Evolutionary conservation across 1,140 invertebrate species (phyloP), one percentile per base, ranked within the genome.

Genomic region (Fopius arisanus): DNA sequence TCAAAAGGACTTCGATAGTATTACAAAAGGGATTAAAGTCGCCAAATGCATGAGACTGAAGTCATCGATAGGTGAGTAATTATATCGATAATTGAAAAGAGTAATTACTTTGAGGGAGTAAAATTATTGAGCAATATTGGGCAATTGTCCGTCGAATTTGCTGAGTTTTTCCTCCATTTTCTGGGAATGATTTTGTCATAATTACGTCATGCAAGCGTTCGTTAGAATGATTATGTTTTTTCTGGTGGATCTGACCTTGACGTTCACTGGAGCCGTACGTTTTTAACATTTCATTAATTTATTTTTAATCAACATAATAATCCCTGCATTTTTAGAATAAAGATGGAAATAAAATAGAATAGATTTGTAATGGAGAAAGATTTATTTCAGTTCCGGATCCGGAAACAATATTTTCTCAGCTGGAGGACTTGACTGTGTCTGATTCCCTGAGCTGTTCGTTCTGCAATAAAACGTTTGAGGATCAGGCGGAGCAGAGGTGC

Each of bases 11-110:
- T 91, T 90, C 77, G 82, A 87, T 70, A 86, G 85, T 75, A 82
- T 91, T 7, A 84, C 90, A 0, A 88, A 86, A 73, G 91, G 90
- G 10, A 86, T 92, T 29, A 88, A 90, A 84, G 88, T 91, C 33
- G 90, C 91, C 59, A 87, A 90, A 71, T 91, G 90, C 69, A 91
- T 92, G 90, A 83, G 91, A 75, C 87, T 86, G 9, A 88, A 89
- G 75, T 85, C 88, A 12, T 85, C 89, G 63, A 84, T 87, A 74
- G 78, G 83, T 84, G 75, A 83, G 78, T 78, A 2, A 29, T 68
- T 9, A 51, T 68, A 4, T 31, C 65, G 41, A 31, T 67, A 73
- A 40, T 74, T 19, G 1, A 68, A 43, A 48, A 40, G 48, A n/a
- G 3, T 43, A 28, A 68, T 51, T 26, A 1, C 2, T 23, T 59